phyloP scores from a whole-genome alignment of 2,113 vertebrate species.

The Phalacrocorax aristotelis region DNA sequence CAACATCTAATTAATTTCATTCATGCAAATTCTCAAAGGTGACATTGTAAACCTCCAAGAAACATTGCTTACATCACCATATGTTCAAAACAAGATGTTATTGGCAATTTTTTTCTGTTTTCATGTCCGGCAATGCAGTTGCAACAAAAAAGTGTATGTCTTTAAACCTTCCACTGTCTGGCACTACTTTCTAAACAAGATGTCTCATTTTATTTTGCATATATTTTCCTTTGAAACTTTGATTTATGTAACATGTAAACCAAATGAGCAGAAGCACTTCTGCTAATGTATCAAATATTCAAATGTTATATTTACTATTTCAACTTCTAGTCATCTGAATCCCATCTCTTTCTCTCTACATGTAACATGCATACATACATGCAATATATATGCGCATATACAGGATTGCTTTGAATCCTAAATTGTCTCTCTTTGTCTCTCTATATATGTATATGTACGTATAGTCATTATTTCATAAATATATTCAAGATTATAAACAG shows the following conservation, averaged over 20 bases:
- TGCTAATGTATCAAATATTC: not conserved
- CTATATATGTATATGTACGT: not conserved
- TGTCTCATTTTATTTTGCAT: fast-evolving
- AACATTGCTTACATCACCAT: not conserved
- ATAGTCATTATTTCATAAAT: not conserved
- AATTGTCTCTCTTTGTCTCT: not conserved
- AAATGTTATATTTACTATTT: not conserved
- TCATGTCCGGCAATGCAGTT: not conserved
- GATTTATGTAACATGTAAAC: not conserved
- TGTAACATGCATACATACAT: not conserved
- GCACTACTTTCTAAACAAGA: not conserved
- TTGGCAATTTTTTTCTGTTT: not conserved
- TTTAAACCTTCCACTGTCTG: not conserved
- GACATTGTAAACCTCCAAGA: not conserved
- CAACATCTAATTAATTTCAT: not conserved
- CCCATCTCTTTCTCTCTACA: not conserved
- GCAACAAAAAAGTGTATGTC: not conserved
- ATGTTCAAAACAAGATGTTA: not conserved
- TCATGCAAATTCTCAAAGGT: not conserved
- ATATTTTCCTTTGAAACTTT: not conserved
- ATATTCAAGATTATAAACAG: not conserved
- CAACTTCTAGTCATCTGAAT: not conserved
- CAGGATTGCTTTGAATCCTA: not conserved
- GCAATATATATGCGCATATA: not conserved
- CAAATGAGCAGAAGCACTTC: not conserved